phyloP scores from a whole-genome alignment of 2,797 vertebrate species.

The Triplophysa bombifrons region DNA sequence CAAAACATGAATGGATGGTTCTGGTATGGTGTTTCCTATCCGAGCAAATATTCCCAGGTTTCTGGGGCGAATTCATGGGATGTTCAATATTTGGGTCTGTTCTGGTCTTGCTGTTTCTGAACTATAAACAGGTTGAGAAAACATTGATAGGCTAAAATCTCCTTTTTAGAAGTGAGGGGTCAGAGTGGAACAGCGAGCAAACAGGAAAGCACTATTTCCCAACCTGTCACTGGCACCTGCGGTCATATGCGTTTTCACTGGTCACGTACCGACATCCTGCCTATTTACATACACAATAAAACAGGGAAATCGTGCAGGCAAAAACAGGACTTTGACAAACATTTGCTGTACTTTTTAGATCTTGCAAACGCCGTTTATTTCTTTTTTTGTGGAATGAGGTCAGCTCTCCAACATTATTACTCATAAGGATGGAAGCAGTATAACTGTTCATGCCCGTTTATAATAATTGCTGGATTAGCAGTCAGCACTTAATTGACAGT shows the following conservation, averaged over 20 bases:
- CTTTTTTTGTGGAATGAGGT: neutral
- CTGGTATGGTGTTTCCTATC: constrained; percentile 12
- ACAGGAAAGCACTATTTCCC: constrained; percentile 61
- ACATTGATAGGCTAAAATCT: constrained; percentile 44
- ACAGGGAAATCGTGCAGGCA: constrained; percentile 42
- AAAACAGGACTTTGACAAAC: constrained; percentile 8
- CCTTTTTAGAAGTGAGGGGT: constrained; percentile 45
- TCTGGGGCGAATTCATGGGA: neutral
- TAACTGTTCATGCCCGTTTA: constrained; percentile 1
- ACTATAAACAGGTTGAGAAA: constrained; percentile 21
- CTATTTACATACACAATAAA: constrained; percentile 63
- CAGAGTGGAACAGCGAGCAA: constrained; percentile 62
- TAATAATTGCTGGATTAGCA: neutral
- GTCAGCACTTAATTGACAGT: neutral
- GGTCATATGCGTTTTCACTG: constrained; percentile 51
- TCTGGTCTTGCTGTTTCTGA: constrained; percentile 6
- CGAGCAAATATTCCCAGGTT: neutral
- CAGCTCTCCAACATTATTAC: neutral
- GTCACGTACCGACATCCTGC: constrained; percentile 65
- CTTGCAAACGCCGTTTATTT: neutral
- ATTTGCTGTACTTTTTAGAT: constrained; percentile 11
- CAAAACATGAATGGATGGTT: constrained; percentile 60
- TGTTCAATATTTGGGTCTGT: constrained; percentile 3
- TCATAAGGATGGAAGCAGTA: neutral
- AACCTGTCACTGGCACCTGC: constrained; percentile 51